Evolutionary conservation across 1,140 invertebrate species (phyloP).

Genomic region (Platyura marginata): DNA sequence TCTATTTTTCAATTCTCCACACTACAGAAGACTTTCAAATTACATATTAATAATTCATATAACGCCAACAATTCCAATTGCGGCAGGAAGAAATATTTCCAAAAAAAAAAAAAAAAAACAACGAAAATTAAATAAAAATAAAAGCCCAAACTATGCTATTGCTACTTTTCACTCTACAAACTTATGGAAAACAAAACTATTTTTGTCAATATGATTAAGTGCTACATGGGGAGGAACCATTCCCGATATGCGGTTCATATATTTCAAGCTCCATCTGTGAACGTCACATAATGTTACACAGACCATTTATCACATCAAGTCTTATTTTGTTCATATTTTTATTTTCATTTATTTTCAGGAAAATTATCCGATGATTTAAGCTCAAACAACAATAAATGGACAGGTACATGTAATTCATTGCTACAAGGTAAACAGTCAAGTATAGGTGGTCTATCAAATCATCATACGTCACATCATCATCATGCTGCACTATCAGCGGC

Average conservation of each 20-base stretch:
- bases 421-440: background rate
- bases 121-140: no score
- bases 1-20: no score
- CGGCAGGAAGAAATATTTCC: no score
- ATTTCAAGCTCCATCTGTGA: background rate
- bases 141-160: no score
- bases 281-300: background rate
- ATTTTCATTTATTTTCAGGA: constrained; percentile 1
- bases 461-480: constrained; percentile 16
- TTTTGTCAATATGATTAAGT: background rate
- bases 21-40: no score
- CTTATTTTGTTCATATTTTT: background rate
- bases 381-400: constrained; percentile 4
- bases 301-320: background rate
- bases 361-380: constrained; percentile 4
- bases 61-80: no score
- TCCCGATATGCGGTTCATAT: background rate
- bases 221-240: background rate
- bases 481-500: constrained; percentile 19
- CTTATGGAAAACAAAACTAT: background rate
- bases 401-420: constrained; percentile 2
- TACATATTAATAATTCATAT: no score
- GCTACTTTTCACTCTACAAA: no score
- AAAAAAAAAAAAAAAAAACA: no score
- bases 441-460: constrained; percentile 1